Conservation (phyloP, 2,888 invertebrate genomes). For the Caenorhabditis virilis region DNA sequence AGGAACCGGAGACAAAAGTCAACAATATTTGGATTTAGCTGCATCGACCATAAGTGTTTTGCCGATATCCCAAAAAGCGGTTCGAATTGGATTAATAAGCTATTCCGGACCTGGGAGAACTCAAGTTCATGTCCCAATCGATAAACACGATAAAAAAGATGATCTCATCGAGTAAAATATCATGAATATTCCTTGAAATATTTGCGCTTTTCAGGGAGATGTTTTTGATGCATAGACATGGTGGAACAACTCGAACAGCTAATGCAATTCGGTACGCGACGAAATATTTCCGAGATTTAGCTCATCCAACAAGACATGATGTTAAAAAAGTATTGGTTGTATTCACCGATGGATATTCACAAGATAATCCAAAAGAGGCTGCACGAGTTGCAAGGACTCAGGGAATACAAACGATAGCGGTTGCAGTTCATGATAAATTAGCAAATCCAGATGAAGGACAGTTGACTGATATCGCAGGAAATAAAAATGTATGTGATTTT, state of each 20-base stretch:
- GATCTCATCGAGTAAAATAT: constrained; percentile 35
- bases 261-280: constrained; percentile 51
- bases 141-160: constrained; percentile 43
- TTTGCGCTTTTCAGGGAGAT: constrained; percentile 38
- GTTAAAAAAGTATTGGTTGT: constrained; percentile 50
- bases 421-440: constrained; percentile 48
- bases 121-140: constrained; percentile 23
- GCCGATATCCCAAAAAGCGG: constrained; percentile 36
- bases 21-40: constrained; percentile 44
- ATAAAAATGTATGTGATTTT: background rate
- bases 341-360: constrained; percentile 60
- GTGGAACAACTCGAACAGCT: constrained; percentile 56
- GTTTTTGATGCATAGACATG: constrained; percentile 45
- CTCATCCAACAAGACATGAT: constrained; percentile 39
- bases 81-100: constrained; percentile 39
- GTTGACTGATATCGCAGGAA: constrained; percentile 41
- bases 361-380: constrained; percentile 51
- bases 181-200: background rate
- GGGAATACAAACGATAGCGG: constrained; percentile 50
- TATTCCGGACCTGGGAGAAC: constrained; percentile 46
- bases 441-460: constrained; percentile 49
- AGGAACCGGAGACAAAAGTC: constrained; percentile 48
- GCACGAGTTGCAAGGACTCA: constrained; percentile 40
- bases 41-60: constrained; percentile 34
- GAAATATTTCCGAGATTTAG: constrained; percentile 37